phyloP scores from a whole-genome alignment of 1,140 invertebrate genomes.

The Danaus plexippus region DNA sequence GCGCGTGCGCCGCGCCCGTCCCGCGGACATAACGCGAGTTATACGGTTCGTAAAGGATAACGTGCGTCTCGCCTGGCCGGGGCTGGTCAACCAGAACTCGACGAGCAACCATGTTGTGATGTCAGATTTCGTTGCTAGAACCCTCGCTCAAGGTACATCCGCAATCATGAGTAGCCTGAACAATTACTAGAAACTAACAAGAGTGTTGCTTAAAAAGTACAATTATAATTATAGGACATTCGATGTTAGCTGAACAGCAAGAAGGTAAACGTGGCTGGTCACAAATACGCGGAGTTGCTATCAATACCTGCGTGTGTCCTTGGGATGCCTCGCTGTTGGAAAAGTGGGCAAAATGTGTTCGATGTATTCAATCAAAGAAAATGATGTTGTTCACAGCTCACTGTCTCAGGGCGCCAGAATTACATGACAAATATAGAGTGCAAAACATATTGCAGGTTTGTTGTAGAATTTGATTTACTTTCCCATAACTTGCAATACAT shows the following conservation, averaged over 20 bases:
- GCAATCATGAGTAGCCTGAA: no score
- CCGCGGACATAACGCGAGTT: conserved; percentile 44
- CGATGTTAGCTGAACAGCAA: conserved; percentile 56
- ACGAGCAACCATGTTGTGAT: conserved; percentile 32
- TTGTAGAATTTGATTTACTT: neutral
- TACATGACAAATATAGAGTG: conserved; percentile 55
- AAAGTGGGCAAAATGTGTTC: conserved; percentile 50
- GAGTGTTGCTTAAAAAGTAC: no score
- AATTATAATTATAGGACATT: conserved; percentile 38
- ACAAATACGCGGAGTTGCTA: conserved; percentile 44
- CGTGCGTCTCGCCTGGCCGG: conserved; percentile 34
- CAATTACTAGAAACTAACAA: no score
- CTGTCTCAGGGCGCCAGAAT: conserved; percentile 44
- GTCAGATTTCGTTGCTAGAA: conserved; percentile 44
- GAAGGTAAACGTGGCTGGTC: conserved; percentile 37
- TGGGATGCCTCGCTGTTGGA: conserved; percentile 53
- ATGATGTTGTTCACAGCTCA: conserved; percentile 50
- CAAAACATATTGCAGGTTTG: conserved; percentile 53
- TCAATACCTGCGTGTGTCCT: conserved; percentile 37
- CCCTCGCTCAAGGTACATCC: conserved; percentile 48
- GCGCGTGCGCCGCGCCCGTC: conserved; percentile 50
- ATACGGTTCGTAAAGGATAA: conserved; percentile 46
- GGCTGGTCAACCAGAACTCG: conserved; percentile 18
- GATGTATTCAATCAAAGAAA: conserved; percentile 31
- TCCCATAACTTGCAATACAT: no score